phyloP scores from a whole-genome alignment of 1,140 invertebrate species.

The Caenorhabditis inopinata region DNA sequence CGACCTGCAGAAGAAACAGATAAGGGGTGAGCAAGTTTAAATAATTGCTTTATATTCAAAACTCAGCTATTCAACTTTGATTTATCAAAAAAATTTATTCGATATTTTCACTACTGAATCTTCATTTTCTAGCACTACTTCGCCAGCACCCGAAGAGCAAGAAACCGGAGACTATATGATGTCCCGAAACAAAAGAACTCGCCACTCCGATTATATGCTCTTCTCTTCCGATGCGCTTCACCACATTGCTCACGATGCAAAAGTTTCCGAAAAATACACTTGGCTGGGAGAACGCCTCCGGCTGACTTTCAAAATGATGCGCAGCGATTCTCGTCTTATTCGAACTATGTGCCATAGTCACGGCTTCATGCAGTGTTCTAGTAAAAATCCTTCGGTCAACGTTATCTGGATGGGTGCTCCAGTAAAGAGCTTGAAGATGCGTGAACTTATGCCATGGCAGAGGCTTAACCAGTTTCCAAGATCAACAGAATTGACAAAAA shows the following conservation, averaged over 20 bases:
- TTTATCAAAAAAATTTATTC: too few relatives aligned
- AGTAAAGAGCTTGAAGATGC: not conserved
- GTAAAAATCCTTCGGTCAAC: not conserved
- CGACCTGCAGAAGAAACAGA: not conserved
- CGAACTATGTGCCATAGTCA: constrained; percentile 15
- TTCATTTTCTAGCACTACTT: not conserved
- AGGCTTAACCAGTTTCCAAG: constrained; percentile 48
- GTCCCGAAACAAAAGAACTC: not conserved
- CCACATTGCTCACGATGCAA: not conserved
- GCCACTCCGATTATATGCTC: not conserved
- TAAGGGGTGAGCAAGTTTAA: not conserved
- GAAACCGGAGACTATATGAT: not conserved
- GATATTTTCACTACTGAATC: too few relatives aligned
- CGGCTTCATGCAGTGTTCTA: not conserved
- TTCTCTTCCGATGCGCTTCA: not conserved
- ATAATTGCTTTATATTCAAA: too few relatives aligned
- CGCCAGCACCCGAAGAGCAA: not conserved
- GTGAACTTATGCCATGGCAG: constrained; percentile 32
- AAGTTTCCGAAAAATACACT: not conserved
- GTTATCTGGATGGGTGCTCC: constrained; percentile 14
- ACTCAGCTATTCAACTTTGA: too few relatives aligned
- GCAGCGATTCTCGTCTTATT: not conserved
- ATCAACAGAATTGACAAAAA: constrained; percentile 67
- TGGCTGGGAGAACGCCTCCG: constrained; percentile 9
- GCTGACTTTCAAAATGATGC: constrained; percentile 26